phyloP scores from a whole-genome alignment of 2,888 invertebrate genomes.

The Platycheirus albimanus region DNA sequence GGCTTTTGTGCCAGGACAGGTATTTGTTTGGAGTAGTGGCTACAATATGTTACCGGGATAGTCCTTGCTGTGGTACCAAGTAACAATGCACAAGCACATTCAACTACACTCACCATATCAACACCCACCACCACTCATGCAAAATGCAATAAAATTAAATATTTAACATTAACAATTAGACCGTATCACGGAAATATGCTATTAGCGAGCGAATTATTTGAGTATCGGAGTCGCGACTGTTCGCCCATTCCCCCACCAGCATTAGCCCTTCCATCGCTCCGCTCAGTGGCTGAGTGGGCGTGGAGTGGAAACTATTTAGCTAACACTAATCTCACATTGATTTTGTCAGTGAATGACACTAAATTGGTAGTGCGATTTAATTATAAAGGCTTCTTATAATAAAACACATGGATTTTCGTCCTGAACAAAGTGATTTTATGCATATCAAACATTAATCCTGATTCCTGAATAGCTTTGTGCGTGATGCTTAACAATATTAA shows the following conservation, averaged over 20 bases:
- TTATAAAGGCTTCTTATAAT: conserved; percentile 32
- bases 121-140: conserved; percentile 51
- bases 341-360: conserved; percentile 64
- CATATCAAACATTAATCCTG: neutral
- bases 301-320: conserved; percentile 66
- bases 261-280: too few relatives aligned
- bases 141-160: conserved; percentile 71
- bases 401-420: neutral
- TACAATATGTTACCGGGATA: neutral
- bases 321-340: conserved; percentile 67
- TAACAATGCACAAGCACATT: conserved; percentile 1
- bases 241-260: neutral
- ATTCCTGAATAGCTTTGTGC: neutral
- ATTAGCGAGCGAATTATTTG: conserved; percentile 68
- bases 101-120: neutral
- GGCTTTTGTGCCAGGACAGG: conserved; percentile 13
- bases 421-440: conserved; percentile 31
- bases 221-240: conserved; percentile 24
- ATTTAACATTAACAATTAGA: conserved; percentile 71
- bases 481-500: neutral
- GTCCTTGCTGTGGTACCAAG: conserved; percentile 23
- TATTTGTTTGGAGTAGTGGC: conserved; percentile 1
- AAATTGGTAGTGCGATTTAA: conserved; percentile 64
- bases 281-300: conserved; percentile 40
- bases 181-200: conserved; percentile 71